Base-by-base conservation (phyloP, 2,113 vertebrate genomes). In the Heptranchias perlo region DNA sequence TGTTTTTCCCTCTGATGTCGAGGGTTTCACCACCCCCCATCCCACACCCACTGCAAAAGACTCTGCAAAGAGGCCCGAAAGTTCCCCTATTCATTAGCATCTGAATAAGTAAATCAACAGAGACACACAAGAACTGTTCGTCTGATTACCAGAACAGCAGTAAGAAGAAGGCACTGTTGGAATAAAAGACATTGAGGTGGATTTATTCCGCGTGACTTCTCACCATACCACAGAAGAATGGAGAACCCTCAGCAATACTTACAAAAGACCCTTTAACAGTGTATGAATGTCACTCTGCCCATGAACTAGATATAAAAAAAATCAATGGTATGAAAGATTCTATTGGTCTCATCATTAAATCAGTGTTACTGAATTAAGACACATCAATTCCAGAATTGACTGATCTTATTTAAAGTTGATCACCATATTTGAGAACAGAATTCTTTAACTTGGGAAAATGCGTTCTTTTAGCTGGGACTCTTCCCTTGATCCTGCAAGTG, bases 91-190 rank as follows among this genome's bases (percentile, higher is more conserved):
- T 93, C 89, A 92, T 62, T 62, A 39, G 35, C 58, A 93, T 93
- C 92, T 47, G n/a, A 64, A 64, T 65, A 94, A 67, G 92, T 64
- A 64, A 94, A 94, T 64, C 1, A 94, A 94, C 91, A 64, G 16
- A 65, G n/a, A 13, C 61, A 94, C 92, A 94, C n/a, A 94, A 94
- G 62, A 21, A 25, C 92, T 11, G 62, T 47, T 65, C 61, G 16
- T 91, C 52, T 58, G 54, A 91, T 91, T 91, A 65, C 92, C 62
- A 67, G 61, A 23, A 58, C 13, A 58, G 87, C 28, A 52, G 10
- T 58, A 58, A 31, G 10, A n/a, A 58, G 52, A 52, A 25, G 31
- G 52, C 52, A 18, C 49, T 58, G 87, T 58, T 61, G 52, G 87
- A 91, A 10, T 58, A 58, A 91, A 61, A 10, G 61, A 92, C 92